These are phyloP conservation scores for Tachyglossus aculeatus DNA, from an alignment of 2,797 vertebrate species.

Conservation along the genomic window DNA sequence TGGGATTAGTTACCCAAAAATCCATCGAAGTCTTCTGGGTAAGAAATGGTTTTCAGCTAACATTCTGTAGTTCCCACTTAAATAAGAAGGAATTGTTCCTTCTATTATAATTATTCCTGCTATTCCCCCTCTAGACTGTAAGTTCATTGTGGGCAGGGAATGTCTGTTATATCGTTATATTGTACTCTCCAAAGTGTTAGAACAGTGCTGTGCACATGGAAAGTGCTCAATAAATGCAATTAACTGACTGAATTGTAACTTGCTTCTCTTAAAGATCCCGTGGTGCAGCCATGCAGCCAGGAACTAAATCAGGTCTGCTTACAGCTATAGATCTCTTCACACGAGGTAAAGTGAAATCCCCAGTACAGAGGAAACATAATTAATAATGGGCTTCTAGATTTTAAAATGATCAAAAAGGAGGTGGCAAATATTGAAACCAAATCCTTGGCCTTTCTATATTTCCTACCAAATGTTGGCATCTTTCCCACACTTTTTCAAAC, in stretches of 20 bases:
- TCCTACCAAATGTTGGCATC: neutral
- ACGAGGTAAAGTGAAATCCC: neutral
- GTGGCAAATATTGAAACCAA: neutral
- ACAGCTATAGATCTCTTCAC: neutral
- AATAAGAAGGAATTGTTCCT: neutral
- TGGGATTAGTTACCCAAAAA: no score
- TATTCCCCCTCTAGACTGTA: no score
- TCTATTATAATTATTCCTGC: no score
- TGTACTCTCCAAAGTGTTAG: no score
- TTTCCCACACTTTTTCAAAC: neutral
- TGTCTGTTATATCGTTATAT: no score
- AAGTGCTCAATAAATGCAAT: no score
- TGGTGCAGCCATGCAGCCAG: slow-evolving; percentile 4
- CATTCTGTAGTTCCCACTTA: neutral
- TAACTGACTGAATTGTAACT: neutral
- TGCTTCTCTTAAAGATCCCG: neutral
- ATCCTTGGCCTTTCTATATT: neutral
- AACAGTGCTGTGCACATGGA: no score
- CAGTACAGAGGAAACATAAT: neutral
- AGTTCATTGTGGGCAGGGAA: no score
- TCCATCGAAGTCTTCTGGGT: neutral
- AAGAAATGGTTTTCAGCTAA: neutral
- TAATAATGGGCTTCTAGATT: slow-evolving; percentile 4
- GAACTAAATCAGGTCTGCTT: neutral
- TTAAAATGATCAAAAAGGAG: neutral